phyloP scores from a whole-genome alignment of 2,113 vertebrate genomes.

The Helogale parvula region DNA sequence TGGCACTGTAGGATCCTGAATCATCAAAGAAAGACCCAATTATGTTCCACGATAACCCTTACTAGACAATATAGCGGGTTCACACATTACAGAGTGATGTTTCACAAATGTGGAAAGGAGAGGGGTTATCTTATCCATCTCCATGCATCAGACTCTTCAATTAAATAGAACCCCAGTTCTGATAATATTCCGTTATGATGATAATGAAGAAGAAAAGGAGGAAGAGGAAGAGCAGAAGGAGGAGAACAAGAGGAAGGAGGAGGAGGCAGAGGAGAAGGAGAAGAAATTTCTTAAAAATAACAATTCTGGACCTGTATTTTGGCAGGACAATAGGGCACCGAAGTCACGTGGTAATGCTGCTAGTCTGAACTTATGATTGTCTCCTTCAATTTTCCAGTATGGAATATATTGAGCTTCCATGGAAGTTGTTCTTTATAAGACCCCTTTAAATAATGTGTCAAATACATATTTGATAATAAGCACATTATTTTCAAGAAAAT shows the following conservation, averaged over 20 bases:
- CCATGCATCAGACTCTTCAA: not conserved
- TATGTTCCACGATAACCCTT: not conserved
- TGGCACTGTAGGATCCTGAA: not conserved
- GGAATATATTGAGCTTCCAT: not conserved
- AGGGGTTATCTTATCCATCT: not conserved
- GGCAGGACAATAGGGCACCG: not conserved
- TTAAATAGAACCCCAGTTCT: not conserved
- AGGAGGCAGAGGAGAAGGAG: not conserved
- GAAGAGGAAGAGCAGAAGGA: not conserved
- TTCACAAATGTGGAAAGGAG: not conserved
- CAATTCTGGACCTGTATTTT: not conserved
- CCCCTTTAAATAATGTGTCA: not conserved
- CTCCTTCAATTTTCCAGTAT: not conserved
- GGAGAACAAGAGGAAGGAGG: not conserved
- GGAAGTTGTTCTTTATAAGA: not conserved
- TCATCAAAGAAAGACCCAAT: constrained; percentile 3
- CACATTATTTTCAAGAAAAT: not conserved
- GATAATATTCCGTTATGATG: not conserved
- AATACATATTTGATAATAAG: not conserved
- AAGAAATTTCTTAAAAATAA: not conserved
- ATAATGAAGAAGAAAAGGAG: not conserved
- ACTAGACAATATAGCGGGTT: not conserved
- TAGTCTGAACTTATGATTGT: not conserved
- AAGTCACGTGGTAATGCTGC: not conserved
- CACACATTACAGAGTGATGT: not conserved